A percentile compares a stretch with the other conserved stretches of the same genome.
These are phyloP conservation scores for Balanococcus diminutus DNA, from an alignment of 2,888 invertebrate species.

Conservation along the genomic window DNA sequence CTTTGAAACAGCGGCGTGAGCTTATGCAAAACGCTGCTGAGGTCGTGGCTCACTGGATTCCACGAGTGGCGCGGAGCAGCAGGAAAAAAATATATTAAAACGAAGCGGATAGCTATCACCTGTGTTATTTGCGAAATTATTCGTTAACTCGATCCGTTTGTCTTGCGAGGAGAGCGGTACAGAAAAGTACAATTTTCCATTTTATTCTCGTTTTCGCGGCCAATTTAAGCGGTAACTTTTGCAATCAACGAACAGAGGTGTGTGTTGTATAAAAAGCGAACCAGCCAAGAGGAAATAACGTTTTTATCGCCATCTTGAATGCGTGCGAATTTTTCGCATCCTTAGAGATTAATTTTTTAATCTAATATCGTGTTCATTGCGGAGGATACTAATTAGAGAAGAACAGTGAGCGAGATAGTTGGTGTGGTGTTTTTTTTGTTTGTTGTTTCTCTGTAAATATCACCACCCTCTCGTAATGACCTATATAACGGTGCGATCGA, in stretches of 20 bases:
- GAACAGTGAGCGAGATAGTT: not conserved
- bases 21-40: not conserved
- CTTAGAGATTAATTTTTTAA: conserved; percentile 37
- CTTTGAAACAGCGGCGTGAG: not conserved
- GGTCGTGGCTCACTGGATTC: not conserved
- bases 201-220: conserved; percentile 13
- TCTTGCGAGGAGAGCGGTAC: not conserved
- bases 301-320: conserved; percentile 32
- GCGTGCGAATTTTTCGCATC: conserved; percentile 1
- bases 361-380: conserved; percentile 14
- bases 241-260: not conserved
- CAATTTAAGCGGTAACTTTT: conserved; percentile 18
- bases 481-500: conserved; percentile 3
- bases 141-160: not conserved
- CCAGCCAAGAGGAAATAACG: not conserved
- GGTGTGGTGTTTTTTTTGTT: not conserved
- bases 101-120: conserved; percentile 11
- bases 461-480: not conserved
- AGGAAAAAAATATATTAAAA: not conserved
- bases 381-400: not conserved
- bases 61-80: not conserved
- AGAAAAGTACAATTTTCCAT: conserved; percentile 1
- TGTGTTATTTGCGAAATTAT: not conserved
- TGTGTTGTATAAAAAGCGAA: not conserved
- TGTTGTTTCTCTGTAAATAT: not conserved